These are phyloP conservation scores for Phyllotis vaccarum DNA, from an alignment of 2,797 vertebrate genomes.

Conservation along the genomic window DNA sequence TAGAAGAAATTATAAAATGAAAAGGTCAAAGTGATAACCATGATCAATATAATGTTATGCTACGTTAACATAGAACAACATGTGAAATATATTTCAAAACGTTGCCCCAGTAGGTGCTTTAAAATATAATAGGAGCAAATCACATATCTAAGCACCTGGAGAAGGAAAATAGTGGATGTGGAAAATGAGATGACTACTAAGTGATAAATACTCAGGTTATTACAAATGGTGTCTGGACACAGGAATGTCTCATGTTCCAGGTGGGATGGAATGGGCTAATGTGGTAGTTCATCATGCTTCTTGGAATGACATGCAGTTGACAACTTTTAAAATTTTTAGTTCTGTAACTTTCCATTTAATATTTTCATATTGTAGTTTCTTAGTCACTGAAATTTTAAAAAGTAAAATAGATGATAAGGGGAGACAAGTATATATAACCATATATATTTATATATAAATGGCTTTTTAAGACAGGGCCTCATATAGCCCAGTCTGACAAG, in stretches of 20 bases:
- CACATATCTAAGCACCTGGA: not conserved
- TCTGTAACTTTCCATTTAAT: not conserved
- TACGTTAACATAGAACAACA: not conserved
- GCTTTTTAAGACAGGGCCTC: not conserved
- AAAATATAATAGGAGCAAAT: not conserved
- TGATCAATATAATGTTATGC: constrained; percentile 12
- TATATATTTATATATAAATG: no score
- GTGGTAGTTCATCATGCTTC: not conserved
- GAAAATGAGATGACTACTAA: not conserved
- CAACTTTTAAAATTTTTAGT: constrained; percentile 18
- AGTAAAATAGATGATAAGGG: not conserved
- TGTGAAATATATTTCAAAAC: not conserved
- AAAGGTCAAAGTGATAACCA: constrained; percentile 16
- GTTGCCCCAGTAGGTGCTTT: not conserved
- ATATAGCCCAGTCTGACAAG: not conserved
- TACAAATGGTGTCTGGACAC: not conserved
- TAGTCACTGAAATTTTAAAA: not conserved
- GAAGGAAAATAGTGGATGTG: not conserved
- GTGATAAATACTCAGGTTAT: not conserved
- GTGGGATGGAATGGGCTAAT: not conserved
- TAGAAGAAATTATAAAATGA: constrained; percentile 53
- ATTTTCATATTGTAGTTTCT: not conserved
- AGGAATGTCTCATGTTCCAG: not conserved
- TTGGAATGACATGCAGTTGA: not conserved
- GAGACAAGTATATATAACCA: not conserved